Conservation (phyloP, 2,113 vertebrate genomes). For the Boulengeromyrus knoepffleri region DNA sequence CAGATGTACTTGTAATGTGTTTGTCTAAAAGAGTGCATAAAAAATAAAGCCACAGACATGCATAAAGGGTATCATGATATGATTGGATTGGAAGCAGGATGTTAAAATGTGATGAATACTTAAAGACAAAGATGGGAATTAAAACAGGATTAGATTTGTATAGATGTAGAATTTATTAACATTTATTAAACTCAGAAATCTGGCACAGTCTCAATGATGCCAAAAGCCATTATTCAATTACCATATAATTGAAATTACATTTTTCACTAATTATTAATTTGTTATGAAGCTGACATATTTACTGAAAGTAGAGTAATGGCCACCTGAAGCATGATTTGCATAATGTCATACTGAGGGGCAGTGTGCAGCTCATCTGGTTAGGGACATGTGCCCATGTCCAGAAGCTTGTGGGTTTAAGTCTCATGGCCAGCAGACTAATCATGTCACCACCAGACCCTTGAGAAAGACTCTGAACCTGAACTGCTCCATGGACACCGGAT, state of each 20-base stretch:
- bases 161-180: slow-evolving; percentile 20
- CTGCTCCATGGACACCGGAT: background rate
- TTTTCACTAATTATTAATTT: slow-evolving; percentile 17
- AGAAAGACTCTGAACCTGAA: background rate
- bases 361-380: background rate
- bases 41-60: slow-evolving; percentile 17
- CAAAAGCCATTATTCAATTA: slow-evolving; percentile 27
- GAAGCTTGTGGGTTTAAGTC: background rate
- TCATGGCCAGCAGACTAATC: background rate
- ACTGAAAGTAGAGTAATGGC: slow-evolving; percentile 1
- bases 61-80: slow-evolving; percentile 19
- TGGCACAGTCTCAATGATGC: slow-evolving; percentile 14
- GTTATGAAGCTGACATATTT: slow-evolving; percentile 15
- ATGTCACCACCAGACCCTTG: background rate
- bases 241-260: slow-evolving; percentile 18
- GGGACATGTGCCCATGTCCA: background rate
- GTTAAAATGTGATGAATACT: slow-evolving; percentile 17
- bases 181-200: slow-evolving; percentile 22
- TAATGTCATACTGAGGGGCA: background rate
- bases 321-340: slow-evolving; percentile 14
- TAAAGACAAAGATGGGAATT: slow-evolving; percentile 3
- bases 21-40: background rate
- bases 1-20: background rate
- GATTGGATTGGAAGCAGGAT: slow-evolving; percentile 21
- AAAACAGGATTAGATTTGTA: slow-evolving; percentile 14